Percentiles rank a stretch among this genome's conserved stretches.
phyloP scores from a whole-genome alignment of 2,888 invertebrate species.

The Shargacucullia verbasci region DNA sequence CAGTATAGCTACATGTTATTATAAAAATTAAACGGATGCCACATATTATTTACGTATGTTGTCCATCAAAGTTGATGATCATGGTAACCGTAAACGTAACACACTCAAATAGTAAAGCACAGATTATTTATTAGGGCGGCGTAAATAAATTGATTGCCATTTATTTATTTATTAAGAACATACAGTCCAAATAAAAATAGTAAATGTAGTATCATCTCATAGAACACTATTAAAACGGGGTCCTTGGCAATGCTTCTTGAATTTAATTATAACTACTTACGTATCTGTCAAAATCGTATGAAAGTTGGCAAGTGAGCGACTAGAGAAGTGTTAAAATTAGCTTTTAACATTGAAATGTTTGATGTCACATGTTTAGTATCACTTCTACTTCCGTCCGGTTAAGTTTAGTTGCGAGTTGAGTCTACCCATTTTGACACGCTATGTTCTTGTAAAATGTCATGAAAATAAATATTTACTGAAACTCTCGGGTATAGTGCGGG shows the following conservation, averaged over 20 bases:
- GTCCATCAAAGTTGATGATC: background rate
- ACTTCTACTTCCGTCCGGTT: slow-evolving; percentile 34
- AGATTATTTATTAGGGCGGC: background rate
- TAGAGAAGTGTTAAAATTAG: slow-evolving; percentile 76
- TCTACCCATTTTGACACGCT: background rate
- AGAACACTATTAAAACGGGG: slow-evolving; percentile 40
- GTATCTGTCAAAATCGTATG: slow-evolving; percentile 83
- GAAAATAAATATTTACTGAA: background rate
- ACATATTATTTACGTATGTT: slow-evolving; percentile 1
- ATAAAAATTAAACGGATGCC: slow-evolving; percentile 3
- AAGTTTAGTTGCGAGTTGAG: slow-evolving; percentile 1
- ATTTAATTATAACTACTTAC: slow-evolving; percentile 84
- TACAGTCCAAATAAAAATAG: slow-evolving; percentile 11
- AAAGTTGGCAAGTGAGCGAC: slow-evolving; percentile 84
- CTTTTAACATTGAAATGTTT: slow-evolving; percentile 75
- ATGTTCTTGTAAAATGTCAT: background rate
- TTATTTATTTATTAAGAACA: background rate
- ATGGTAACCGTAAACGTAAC: background rate
- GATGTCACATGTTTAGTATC: slow-evolving; percentile 59
- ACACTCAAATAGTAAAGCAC: background rate
- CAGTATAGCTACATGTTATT: slow-evolving; percentile 15
- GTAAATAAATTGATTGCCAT: slow-evolving; percentile 2
- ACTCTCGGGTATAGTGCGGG: no score
- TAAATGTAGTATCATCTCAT: slow-evolving; percentile 29
- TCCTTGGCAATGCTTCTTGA: slow-evolving; percentile 86